Conservation (phyloP, 1,140 invertebrate species). For the Dinoponera quadriceps region DNA sequence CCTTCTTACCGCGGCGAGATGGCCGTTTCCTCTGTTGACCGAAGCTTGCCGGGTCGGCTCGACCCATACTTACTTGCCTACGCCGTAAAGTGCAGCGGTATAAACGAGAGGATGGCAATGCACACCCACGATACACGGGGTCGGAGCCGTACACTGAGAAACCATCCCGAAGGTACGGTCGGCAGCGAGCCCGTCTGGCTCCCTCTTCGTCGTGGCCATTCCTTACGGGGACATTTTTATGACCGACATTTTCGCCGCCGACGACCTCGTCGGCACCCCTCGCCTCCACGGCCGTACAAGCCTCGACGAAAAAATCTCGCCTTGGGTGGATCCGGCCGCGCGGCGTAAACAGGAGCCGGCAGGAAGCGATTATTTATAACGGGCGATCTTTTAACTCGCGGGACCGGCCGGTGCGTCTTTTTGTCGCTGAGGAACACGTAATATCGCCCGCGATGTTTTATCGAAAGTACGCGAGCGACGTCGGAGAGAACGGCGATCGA, state of each 20-base stretch:
- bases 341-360: conserved; percentile 65
- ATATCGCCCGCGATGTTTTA: conserved; percentile 18
- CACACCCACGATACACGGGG: conserved; percentile 63
- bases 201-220: conserved; percentile 61
- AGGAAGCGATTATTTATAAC: conserved; percentile 72
- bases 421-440: conserved; percentile 11
- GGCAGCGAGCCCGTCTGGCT: conserved; percentile 44
- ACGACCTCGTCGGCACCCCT: conserved; percentile 48
- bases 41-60: conserved; percentile 46
- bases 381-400: conserved; percentile 52
- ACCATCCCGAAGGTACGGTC: conserved; percentile 40
- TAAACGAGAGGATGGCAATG: conserved; percentile 61
- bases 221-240: conserved; percentile 76
- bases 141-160: conserved; percentile 34
- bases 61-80: conserved; percentile 39
- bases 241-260: conserved; percentile 71
- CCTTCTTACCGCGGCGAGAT: not conserved
- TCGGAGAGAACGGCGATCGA: conserved; percentile 32
- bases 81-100: conserved; percentile 59
- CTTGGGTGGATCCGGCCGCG: conserved; percentile 16
- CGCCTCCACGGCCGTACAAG: not conserved
- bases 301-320: conserved; percentile 55
- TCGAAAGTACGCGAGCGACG: conserved; percentile 33
- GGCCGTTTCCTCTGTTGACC: conserved; percentile 57
- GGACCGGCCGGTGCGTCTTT: not conserved